These are phyloP conservation scores for Ruditapes philippinarum DNA, from an alignment of 1,140 invertebrate genomes.

Conservation along the genomic window DNA sequence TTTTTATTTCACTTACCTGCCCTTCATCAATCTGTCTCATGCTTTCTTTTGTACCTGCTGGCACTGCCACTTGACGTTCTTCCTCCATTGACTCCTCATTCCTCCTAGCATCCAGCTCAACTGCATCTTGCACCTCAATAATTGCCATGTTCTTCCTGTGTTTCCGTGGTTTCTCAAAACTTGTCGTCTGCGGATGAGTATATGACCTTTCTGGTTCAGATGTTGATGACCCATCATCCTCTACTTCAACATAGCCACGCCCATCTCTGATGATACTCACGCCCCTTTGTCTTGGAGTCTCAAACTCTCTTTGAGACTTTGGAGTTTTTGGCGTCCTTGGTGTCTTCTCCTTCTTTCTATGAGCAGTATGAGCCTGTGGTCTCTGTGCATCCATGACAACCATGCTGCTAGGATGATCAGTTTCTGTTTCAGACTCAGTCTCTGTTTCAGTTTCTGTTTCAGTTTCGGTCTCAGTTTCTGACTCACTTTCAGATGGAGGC, in stretches of 20 bases:
- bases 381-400: constrained; percentile 70
- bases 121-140: constrained; percentile 78
- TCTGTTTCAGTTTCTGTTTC: constrained; percentile 69
- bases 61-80: constrained; percentile 74
- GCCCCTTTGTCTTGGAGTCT: constrained; percentile 42
- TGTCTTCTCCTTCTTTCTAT: constrained; percentile 50
- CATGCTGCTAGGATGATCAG: constrained; percentile 55
- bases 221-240: constrained; percentile 47
- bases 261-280: constrained; percentile 52
- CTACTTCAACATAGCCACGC: constrained; percentile 58
- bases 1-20: constrained; percentile 72
- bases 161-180: constrained; percentile 29
- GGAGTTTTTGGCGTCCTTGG: constrained; percentile 53
- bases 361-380: constrained; percentile 41
- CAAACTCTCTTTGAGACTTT: constrained; percentile 40
- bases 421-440: constrained; percentile 65
- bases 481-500: constrained; percentile 62
- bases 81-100: constrained; percentile 68
- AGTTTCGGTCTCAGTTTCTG: constrained; percentile 67
- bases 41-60: constrained; percentile 66
- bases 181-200: neutral
- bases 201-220: constrained; percentile 15
- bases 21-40: constrained; percentile 79
- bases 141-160: constrained; percentile 69
- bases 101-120: constrained; percentile 70